Evolutionary conservation across 2,797 vertebrate genomes (phyloP).

Genomic region (Scolopax rusticola): DNA sequence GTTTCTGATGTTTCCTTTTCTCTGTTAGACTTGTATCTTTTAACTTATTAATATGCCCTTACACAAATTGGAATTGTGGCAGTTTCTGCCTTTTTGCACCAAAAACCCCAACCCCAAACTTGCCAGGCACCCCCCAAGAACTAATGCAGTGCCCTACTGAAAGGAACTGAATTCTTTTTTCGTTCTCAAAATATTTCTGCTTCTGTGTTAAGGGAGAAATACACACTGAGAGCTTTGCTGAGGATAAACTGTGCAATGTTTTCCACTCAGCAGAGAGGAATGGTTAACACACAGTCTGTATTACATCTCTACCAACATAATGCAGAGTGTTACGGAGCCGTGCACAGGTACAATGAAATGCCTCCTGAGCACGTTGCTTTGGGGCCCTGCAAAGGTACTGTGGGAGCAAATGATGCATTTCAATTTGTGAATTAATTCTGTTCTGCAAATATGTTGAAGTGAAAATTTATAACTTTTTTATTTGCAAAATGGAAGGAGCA

Average conservation of each 20-base stretch:
- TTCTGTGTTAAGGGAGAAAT: background rate
- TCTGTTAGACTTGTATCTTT: background rate
- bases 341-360: slow-evolving; percentile 32
- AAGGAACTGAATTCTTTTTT: background rate
- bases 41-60: background rate
- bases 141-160: background rate
- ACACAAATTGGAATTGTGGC: background rate
- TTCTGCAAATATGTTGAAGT: background rate
- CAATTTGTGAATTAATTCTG: background rate
- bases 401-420: background rate
- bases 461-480: background rate
- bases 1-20: background rate
- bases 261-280: background rate
- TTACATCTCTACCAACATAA: background rate
- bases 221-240: background rate
- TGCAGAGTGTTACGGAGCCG: background rate
- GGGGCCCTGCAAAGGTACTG: slow-evolving; percentile 1
- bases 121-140: background rate
- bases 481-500: background rate
- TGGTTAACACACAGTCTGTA: background rate
- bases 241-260: background rate
- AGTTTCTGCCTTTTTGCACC: background rate
- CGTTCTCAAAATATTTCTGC: background rate
- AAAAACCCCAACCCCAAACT: background rate
- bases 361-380: background rate